These are phyloP conservation scores for Bedellia somnulentella DNA, from an alignment of 2,888 invertebrate genomes.

Conservation along the genomic window DNA sequence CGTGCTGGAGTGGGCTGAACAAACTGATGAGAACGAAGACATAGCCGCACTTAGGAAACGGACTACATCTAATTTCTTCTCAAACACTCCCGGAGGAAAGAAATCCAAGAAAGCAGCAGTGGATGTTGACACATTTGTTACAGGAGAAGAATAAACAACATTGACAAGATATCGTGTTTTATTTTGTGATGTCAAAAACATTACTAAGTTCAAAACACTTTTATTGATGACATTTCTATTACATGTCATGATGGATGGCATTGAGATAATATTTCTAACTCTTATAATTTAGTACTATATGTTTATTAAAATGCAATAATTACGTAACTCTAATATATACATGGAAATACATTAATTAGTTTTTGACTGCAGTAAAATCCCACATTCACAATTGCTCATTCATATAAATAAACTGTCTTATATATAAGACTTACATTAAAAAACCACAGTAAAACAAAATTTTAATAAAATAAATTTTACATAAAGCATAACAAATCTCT, in stretches of 20 bases:
- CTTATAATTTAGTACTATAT: slow-evolving; percentile 2
- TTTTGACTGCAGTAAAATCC: too few species aligned
- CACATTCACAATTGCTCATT: too few species aligned
- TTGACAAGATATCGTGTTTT: not conserved
- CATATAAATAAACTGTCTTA: too few species aligned
- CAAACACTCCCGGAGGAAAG: slow-evolving; percentile 41
- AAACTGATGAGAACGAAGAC: slow-evolving; percentile 67
- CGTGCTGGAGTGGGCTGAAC: slow-evolving; percentile 93
- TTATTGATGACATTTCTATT: slow-evolving; percentile 18
- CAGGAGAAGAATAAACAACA: slow-evolving; percentile 13
- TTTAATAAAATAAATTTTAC: too few species aligned
- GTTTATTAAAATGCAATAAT: too few species aligned
- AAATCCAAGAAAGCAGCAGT: slow-evolving; percentile 46
- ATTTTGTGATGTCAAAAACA: too few species aligned
- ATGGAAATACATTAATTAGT: too few species aligned
- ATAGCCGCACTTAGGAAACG: slow-evolving; percentile 82
- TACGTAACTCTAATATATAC: too few species aligned
- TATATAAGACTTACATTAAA: too few species aligned
- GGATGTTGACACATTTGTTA: slow-evolving; percentile 43
- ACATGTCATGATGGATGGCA: slow-evolving; percentile 18
- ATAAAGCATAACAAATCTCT: too few species aligned
- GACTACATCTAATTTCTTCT: slow-evolving; percentile 67
- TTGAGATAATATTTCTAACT: slow-evolving; percentile 11
- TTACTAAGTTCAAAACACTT: not conserved
- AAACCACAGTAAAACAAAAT: too few species aligned